Base-by-base conservation (phyloP, 1,140 invertebrate genomes). In the Drosophila erecta region DNA sequence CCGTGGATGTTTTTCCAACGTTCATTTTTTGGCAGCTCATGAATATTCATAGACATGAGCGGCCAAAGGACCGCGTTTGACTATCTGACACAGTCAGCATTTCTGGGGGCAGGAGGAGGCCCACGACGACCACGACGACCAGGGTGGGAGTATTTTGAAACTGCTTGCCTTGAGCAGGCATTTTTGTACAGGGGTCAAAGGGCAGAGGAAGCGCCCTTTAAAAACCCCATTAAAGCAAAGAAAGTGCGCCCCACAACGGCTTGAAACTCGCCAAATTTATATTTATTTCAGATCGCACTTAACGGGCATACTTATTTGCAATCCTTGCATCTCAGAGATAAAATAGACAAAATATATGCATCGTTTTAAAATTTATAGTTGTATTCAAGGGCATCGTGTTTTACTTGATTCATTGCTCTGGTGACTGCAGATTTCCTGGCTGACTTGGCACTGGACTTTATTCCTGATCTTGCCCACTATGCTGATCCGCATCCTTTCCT, bases 31-130 rank as follows among this genome's bases (percentile, higher is more conserved):
- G 81, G 75, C 79, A 83, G 51, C 83, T 87, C 83, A 86, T 86
- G 83, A 86, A 86, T 86, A 86, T 86, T 86, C 83, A 87, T 86
- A 69, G 75, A 83, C 83, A 86, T 86, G 83, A 87, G 86, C 83
- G 75, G 65, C 75, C 78, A 76, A 77, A 86, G 79, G 65, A 76
- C 62, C 57, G 40, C 62, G 38, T 41, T 41, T 27, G 65, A 61
- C 80, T 84, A 84, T 84, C 80, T 79, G 49, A 62, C 76, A 37
- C 47, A 73, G 65, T 66, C 80, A 79, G 80, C 69, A 79, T 35
- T 53, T 15, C 43, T 27, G 12, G 4, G n/a, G 64, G 43, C 10
- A 14, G 37, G 37, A 30, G 7, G 30, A 30, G 2, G 30, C 10
- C 8, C 30, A 8, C 30, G 7, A 30, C 8, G 30, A 38, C 12